Evolutionary conservation across 2,888 invertebrate genomes (phyloP), one percentile per base, ranked within the genome.

Genomic region (Amorpha juglandis): DNA sequence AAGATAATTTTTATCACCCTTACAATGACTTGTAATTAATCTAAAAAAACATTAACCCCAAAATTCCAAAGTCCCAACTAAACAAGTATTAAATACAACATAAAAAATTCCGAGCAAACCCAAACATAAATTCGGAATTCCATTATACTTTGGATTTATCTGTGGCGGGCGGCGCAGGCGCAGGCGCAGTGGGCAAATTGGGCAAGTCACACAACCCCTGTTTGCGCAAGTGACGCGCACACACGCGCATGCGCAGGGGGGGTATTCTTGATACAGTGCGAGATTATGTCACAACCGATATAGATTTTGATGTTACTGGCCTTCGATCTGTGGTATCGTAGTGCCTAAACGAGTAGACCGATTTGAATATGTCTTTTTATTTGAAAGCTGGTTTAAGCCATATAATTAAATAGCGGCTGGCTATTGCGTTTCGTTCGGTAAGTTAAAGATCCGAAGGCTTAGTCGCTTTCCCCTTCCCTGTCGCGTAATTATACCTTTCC

Each of bases 91-190:
- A 78, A 82, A 78, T 78, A 74, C 79, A 75, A 79, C 75, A 83
- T 83, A 84, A 85, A 86, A 87, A 87, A 63, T 35, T 35, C 66
- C 47, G 16, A 47, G 63, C 52, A 63, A 63, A 53, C 35, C 53
- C 76, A 76, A 77, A 74, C 88, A 91, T 90, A 91, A 90, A 91
- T 90, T 88, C 81, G 76, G 74, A 89, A 89, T 87, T 86, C 91
- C 91, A 91, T 91, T 91, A 90, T 71, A 88, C 80, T 80, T 83
- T 66, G 69, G 72, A 75, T 75, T 73, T 75, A 75, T 74, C 70
- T 69, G 70, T 69, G 38, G 51, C 53, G 66, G 53, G 14, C 42
- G 2, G 42, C 45, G 45, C 45, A 7, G 38, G 38, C 38, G 38
- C 38, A 9, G 45, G 14, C 45, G 45, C 50, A 19, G 19, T 50